phyloP scores from a whole-genome alignment of 2,113 vertebrate genomes.

The Jaculus jaculus region DNA sequence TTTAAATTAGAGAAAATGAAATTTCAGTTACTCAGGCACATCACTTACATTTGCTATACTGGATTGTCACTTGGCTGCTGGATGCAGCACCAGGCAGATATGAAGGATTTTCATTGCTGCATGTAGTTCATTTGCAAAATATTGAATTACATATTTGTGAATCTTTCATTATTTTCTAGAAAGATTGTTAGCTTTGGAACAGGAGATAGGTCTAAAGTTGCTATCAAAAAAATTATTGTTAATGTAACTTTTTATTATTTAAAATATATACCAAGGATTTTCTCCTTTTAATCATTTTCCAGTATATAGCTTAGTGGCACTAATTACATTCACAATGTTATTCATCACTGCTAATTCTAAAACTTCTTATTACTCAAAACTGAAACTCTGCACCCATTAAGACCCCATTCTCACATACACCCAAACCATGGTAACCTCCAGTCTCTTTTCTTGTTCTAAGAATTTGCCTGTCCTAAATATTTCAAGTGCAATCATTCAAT shows the following conservation, averaged over 20 bases:
- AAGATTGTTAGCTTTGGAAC: not conserved
- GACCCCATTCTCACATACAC: rapidly evolving
- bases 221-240: not conserved
- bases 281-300: conserved; percentile 1
- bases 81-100: rapidly evolving
- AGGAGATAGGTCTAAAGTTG: not conserved
- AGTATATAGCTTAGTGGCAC: not conserved
- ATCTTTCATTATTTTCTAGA: not conserved
- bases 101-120: not conserved
- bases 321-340: not conserved
- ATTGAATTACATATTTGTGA: not conserved
- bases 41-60: not conserved
- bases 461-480: not conserved
- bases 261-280: not conserved
- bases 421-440: not conserved
- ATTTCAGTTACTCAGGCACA: not conserved
- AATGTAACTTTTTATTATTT: not conserved
- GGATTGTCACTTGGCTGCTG: too few species aligned
- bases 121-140: not conserved
- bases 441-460: not conserved
- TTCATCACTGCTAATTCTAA: not conserved
- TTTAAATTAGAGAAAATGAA: not conserved
- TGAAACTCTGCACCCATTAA: not conserved
- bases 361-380: not conserved
- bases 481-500: not conserved